phyloP scores from a whole-genome alignment of 1,140 invertebrate species.

The Nebria ingens region DNA sequence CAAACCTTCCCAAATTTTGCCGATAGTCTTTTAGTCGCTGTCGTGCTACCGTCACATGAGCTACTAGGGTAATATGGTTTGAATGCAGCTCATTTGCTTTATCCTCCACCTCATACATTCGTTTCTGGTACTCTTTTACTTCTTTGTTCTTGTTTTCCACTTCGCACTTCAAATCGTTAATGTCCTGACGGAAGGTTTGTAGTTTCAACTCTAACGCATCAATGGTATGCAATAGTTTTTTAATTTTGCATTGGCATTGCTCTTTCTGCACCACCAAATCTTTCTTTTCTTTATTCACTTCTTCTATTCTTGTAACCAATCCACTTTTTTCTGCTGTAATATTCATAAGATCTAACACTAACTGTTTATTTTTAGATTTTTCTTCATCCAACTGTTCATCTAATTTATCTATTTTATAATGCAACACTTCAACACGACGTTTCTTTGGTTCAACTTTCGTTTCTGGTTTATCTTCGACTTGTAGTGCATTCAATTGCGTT shows the following conservation, averaged over 20 bases:
- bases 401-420: background rate
- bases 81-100: background rate
- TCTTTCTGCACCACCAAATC: background rate
- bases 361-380: background rate
- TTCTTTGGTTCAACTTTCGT: background rate
- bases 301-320: background rate
- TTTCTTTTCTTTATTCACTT: background rate
- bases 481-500: background rate
- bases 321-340: background rate
- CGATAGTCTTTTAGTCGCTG: background rate
- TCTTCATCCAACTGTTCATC: background rate
- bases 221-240: background rate
- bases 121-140: background rate
- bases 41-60: background rate
- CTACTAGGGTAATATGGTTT: background rate
- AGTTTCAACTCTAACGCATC: background rate
- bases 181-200: background rate
- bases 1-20: background rate
- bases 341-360: background rate
- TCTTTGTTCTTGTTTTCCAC: background rate
- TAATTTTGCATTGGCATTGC: background rate
- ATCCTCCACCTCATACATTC: background rate
- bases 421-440: background rate
- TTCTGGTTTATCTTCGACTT: background rate
- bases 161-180: background rate